Evolutionary conservation across 1,140 invertebrate species (phyloP), one percentile per base, ranked within the genome.

Genomic region (Liolophura sinensis): DNA sequence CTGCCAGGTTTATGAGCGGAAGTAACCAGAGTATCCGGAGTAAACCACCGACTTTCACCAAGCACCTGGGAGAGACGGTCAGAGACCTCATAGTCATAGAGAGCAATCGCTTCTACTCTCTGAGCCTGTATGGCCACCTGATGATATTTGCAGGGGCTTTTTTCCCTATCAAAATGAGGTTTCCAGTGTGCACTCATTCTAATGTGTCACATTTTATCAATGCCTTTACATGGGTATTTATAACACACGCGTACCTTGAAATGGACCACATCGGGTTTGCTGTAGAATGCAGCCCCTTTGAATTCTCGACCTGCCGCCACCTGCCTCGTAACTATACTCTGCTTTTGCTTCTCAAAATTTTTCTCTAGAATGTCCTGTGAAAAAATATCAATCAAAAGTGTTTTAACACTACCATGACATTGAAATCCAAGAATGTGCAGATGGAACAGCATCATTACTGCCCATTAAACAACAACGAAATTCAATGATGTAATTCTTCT

Each of bases 201-300:
- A 3, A n/a, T n/a, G 31, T 40, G 31, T 40, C 9, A 40, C 31
- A 40, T 9, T n/a, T n/a, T n/a, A n/a, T n/a, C n/a, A n/a, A 40
- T 5, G 31, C 25, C 25, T 46, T 18, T 60, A 47, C 31, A 47
- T 12, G n/a, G 46, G n/a, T n/a, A n/a, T n/a, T n/a, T n/a, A n/a
- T n/a, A 18, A 60, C 40, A 60, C 24, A 58, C n/a, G 25, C 24
- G 22, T 67, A 84, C 83, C 79, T 85, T 84, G 63, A 85, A 85
- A 61, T 85, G 81, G 24, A 85, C 80, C 31, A 82, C 73, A 70
- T 78, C 76, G 22, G 84, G 84, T 62, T 84, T 84, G 68, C 83
- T 84, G 68, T 83, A 80, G 68, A 84, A 85, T 12, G 83, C 73
- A 67, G 74, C 73, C 12, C 82, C 83, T n/a, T 74, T 69, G 65